These are phyloP conservation scores for Aegithalos caudatus DNA, from an alignment of 2,113 vertebrate species.

Conservation along the genomic window DNA sequence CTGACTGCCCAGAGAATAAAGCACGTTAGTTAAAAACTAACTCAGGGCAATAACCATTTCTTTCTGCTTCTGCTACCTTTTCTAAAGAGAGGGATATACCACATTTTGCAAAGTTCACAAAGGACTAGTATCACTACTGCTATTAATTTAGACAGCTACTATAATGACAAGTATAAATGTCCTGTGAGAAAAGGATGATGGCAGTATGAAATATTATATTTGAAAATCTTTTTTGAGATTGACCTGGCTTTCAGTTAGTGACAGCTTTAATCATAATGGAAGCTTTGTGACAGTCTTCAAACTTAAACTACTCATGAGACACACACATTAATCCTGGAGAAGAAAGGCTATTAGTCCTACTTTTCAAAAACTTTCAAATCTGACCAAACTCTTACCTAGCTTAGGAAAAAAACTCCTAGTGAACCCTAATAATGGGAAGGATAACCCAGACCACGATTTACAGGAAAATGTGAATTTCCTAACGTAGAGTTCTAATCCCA, in stretches of 20 bases:
- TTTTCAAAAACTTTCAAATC: not conserved
- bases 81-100: not conserved
- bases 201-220: not conserved
- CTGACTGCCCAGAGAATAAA: not conserved
- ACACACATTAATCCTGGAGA: not conserved
- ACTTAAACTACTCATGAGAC: not conserved
- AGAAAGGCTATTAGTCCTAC: not conserved
- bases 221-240: not conserved
- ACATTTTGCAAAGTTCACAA: not conserved
- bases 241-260: not conserved
- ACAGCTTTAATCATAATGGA: not conserved
- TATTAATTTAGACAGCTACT: not conserved
- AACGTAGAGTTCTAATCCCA: not conserved
- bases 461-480: not conserved
- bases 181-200: not conserved
- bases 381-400: not conserved
- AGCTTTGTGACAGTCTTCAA: constrained; percentile 4
- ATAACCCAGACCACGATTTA: not conserved
- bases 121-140: not conserved
- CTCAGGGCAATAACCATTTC: not conserved
- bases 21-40: not conserved
- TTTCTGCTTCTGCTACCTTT: not conserved
- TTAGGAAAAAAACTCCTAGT: not conserved
- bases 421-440: not conserved
- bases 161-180: not conserved